Percentiles rank a stretch among this genome's conserved stretches.
Evolutionary conservation across 1,140 invertebrate species (phyloP).

Genomic region (Drosophila truncata): DNA sequence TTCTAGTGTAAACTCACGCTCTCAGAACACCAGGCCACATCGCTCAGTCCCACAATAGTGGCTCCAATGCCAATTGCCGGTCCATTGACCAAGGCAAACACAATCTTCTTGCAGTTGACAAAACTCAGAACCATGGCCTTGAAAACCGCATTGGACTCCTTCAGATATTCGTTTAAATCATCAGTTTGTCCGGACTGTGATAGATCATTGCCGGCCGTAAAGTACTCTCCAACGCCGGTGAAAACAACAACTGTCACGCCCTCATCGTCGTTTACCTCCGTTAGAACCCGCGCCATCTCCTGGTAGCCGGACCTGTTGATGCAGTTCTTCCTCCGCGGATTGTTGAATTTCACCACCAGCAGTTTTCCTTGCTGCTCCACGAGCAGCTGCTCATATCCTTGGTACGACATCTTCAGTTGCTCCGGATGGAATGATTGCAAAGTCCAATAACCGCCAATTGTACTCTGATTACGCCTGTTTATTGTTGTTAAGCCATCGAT

Average conservation of each 20-base stretch:
- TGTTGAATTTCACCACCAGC: constrained; percentile 89
- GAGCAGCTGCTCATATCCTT: constrained; percentile 46
- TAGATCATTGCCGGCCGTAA: constrained; percentile 74
- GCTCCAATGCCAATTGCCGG: constrained; percentile 96
- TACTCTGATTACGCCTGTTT: constrained; percentile 19
- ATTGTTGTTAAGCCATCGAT: constrained; percentile 45
- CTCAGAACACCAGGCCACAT: constrained; percentile 94
- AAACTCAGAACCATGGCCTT: constrained; percentile 91
- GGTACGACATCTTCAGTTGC: constrained; percentile 56
- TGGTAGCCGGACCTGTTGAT: constrained; percentile 86
- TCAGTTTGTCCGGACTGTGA: not conserved
- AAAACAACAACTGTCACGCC: constrained; percentile 62
- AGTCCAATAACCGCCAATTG: constrained; percentile 35
- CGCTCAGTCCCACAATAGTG: constrained; percentile 94
- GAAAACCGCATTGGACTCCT: constrained; percentile 49
- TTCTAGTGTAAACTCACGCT: constrained; percentile 84
- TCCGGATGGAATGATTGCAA: constrained; percentile 21
- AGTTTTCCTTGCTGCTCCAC: constrained; percentile 70
- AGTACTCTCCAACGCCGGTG: constrained; percentile 69
- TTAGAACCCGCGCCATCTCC: constrained; percentile 57
- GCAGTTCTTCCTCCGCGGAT: constrained; percentile 93
- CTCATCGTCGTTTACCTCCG: constrained; percentile 61
- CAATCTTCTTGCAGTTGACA: constrained; percentile 95
- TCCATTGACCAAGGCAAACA: constrained; percentile 96
- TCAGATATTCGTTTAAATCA: constrained; percentile 44